These are phyloP conservation scores for Coelinius sp. DNA, from an alignment of 2,888 invertebrate genomes.

Conservation along the genomic window DNA sequence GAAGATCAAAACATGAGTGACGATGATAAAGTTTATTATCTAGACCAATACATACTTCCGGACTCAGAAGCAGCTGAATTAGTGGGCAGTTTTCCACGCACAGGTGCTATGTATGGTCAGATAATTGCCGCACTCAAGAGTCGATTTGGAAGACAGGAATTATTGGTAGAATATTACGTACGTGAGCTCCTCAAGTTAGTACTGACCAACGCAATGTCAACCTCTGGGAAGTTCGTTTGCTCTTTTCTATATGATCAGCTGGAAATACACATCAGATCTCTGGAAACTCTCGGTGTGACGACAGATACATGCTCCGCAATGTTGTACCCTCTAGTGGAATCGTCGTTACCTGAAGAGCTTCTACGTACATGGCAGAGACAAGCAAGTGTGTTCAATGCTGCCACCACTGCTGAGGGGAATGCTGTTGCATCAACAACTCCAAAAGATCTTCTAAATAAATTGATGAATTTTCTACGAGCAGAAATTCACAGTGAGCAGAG, in stretches of 20 bases:
- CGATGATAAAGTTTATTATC: constrained; percentile 53
- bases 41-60: constrained; percentile 45
- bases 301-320: constrained; percentile 52
- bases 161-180: constrained; percentile 37
- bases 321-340: constrained; percentile 54
- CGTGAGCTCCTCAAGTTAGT: neutral
- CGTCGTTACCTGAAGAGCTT: constrained; percentile 50
- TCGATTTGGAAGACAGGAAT: constrained; percentile 54
- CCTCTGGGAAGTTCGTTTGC: too few species aligned
- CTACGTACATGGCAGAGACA: constrained; percentile 49
- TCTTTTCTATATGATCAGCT: too few species aligned
- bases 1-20: constrained; percentile 43
- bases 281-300: constrained; percentile 49
- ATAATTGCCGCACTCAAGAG: constrained; percentile 49
- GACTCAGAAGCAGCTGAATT: constrained; percentile 50
- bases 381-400: too few species aligned
- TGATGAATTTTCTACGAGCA: constrained; percentile 31
- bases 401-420: too few species aligned
- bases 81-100: constrained; percentile 50
- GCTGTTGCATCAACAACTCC: too few species aligned
- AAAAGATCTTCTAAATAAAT: constrained; percentile 34
- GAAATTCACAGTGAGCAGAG: too few species aligned
- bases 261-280: constrained; percentile 54
- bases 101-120: constrained; percentile 53
- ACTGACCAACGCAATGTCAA: constrained; percentile 46